Evolutionary conservation across 1,140 invertebrate genomes (phyloP), one percentile per base, ranked within the genome.

Genomic region (Drosophila rufa): DNA sequence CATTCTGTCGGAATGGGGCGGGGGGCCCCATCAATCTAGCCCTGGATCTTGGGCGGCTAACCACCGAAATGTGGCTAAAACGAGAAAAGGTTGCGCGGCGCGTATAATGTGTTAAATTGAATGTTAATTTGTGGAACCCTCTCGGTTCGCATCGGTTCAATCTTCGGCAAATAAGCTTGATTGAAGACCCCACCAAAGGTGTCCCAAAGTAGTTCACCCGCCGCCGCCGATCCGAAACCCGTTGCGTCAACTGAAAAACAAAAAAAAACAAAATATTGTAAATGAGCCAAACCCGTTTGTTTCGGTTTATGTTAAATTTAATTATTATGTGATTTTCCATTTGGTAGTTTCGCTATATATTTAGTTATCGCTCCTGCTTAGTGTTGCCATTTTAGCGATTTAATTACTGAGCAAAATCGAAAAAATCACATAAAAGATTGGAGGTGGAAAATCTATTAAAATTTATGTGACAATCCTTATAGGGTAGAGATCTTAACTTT

Each of bases 271-370:
- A 65, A 38, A 47, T 75, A 84, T 87, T 85, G 81, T 90, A 89
- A 85, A 89, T 85, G 69, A 81, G 79, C 57, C 73, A 90, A 90
- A 90, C 85, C 89, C 78, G 86, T 90, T 90, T 85, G 11, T 17
- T 64, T 64, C 11, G 22, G 38, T 15, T 38, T 50, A 65, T 75
- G 59, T 64, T 75, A 25, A 43, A 75, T 60, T 80, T 62, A 48
- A 69, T 57, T 66, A 75, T 62, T 51, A 68, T 82, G 78, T 84
- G 58, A 59, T 80, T 66, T 76, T 67, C 51, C 53, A 43, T 77
- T 64, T 59, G 67, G 25, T 58, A 61, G 75, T 61, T 80, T 47
- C 36, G 45, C 38, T 43, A 46, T 45, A 66, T 55, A 50, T 38
- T 55, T 71, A 59, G 75, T 82, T 67, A 62, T 66, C 42, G 30